Base-by-base conservation (phyloP, 1,140 invertebrate genomes). In the Lerema accius region DNA sequence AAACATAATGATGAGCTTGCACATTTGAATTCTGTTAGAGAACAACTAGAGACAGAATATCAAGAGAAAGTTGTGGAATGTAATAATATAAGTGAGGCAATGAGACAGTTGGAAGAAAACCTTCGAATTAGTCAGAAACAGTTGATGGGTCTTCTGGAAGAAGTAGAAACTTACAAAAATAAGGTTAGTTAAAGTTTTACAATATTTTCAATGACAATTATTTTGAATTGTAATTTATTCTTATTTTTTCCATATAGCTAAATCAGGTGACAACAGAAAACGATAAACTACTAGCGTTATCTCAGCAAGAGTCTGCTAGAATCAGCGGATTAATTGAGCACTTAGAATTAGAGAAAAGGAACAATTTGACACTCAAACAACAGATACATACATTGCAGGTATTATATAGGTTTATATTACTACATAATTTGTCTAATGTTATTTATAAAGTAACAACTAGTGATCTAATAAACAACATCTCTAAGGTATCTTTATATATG, bases 381-480 rank as follows among this genome's bases (percentile, higher is more conserved):
- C 82, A 86, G 55, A 78, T 88, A 14, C 66, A 86, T 60, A 42
- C 37, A n/a, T 76, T 90, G 23, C 80, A 88, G 82, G 87, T 84
- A 78, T 5, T 86, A 10, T 74, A 80, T 4, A 76, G 86, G 37
- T 32, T 86, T 5, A 85, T 85, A 65, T 59, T 71, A 10, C 84
- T 87, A 43, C 73, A 84, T 17, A 86, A 90, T 42, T n/a, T n/a
- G n/a, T n/a, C n/a, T n/a, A n/a, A n/a, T n/a, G n/a, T n/a, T n/a
- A n/a, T n/a, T n/a, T n/a, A n/a, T n/a, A n/a, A n/a, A n/a, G n/a
- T n/a, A n/a, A n/a, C n/a, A n/a, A n/a, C n/a, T n/a, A n/a, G n/a
- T n/a, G n/a, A n/a, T n/a, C n/a, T n/a, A n/a, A n/a, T n/a, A n/a
- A n/a, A n/a, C n/a, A n/a, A n/a, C n/a, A n/a, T n/a, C n/a, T n/a